These are phyloP conservation scores for Morphnarchus princeps DNA, from an alignment of 2,113 vertebrate species.

Conservation along the genomic window DNA sequence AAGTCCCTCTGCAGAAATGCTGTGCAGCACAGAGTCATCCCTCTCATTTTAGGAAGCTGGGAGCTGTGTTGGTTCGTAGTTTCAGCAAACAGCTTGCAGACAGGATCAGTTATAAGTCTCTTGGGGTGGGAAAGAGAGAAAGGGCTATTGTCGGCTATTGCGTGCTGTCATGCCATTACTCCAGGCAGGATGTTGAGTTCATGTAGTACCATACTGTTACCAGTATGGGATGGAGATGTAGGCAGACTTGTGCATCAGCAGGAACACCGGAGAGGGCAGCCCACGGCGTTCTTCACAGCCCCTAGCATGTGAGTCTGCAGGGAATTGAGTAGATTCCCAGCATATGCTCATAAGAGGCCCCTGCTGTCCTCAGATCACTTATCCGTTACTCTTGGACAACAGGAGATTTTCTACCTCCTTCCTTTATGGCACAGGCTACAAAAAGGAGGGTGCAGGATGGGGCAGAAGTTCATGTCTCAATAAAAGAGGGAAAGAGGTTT, in stretches of 20 bases:
- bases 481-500: not conserved
- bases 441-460: not conserved
- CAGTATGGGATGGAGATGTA: not conserved
- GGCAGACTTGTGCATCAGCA: not conserved
- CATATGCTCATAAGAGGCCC: not conserved
- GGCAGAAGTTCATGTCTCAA: not conserved
- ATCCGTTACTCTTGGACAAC: not conserved
- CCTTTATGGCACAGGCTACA: not conserved
- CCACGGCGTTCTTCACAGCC: accelerated
- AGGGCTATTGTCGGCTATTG: not conserved
- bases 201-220: not conserved
- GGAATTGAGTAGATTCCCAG: not conserved
- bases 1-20: not conserved
- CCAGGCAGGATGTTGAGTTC: not conserved
- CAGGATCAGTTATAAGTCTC: not conserved
- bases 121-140: not conserved
- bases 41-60: not conserved
- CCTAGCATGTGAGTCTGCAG: not conserved
- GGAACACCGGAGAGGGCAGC: not conserved
- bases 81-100: not conserved
- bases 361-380: not conserved
- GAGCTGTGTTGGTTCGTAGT: not conserved
- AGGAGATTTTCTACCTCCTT: not conserved
- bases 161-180: not conserved
- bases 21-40: not conserved